phyloP scores from a whole-genome alignment of 1,140 invertebrate species.

The Aphaenogaster ashmeadi region DNA sequence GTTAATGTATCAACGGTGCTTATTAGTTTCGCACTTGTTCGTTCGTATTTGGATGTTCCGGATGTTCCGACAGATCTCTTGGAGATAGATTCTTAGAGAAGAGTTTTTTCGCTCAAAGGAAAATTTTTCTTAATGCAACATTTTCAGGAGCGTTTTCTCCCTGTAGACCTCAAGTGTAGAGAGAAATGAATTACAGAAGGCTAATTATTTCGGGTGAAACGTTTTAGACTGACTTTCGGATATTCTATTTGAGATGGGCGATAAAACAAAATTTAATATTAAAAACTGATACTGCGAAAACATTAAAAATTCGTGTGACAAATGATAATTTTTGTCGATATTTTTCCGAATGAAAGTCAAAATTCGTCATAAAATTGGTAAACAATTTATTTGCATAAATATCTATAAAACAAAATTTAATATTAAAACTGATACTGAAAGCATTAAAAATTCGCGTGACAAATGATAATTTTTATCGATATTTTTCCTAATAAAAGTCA shows the following conservation, averaged over 20 bases:
- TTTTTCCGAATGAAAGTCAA: neutral
- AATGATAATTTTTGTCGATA: neutral
- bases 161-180: neutral
- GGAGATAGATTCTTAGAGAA: neutral
- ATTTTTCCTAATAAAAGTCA: neutral
- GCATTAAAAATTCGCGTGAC: neutral
- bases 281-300: neutral
- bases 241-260: neutral
- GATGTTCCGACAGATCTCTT: neutral
- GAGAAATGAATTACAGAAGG: neutral
- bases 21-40: neutral
- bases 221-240: neutral
- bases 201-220: constrained; percentile 1
- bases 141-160: neutral
- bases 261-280: neutral
- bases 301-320: neutral
- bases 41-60: neutral
- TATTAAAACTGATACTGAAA: neutral
- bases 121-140: neutral
- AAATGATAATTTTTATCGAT: neutral
- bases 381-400: neutral
- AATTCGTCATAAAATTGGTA: neutral
- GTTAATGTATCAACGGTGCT: neutral
- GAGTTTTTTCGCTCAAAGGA: neutral
- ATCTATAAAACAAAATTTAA: too few species aligned